Percentiles rank a stretch among this genome's conserved stretches.
Conservation (phyloP, 2,888 invertebrate species). For the Andrena bucephala region DNA sequence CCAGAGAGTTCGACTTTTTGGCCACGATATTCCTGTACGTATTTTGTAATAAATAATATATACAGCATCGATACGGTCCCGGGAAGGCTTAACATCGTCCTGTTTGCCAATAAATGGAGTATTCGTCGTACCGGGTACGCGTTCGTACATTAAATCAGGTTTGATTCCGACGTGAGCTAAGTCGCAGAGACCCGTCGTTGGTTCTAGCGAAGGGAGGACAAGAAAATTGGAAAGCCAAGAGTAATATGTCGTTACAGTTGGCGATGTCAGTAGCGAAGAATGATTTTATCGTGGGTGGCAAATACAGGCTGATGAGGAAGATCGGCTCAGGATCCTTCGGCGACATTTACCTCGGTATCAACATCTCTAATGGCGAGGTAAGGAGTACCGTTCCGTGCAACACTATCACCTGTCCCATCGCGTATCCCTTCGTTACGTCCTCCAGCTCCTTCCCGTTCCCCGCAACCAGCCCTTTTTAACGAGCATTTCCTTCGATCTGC, state of each 20-base stretch:
- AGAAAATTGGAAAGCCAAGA: conserved; percentile 52
- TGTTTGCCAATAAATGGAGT: conserved; percentile 56
- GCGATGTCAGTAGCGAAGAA: conserved; percentile 84
- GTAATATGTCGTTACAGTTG: conserved; percentile 72
- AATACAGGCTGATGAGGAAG: conserved; percentile 97
- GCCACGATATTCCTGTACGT: conserved; percentile 55
- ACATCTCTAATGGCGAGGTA: conserved; percentile 96
- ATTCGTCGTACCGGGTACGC: conserved; percentile 49
- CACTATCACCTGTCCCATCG: conserved; percentile 43
- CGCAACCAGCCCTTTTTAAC: conserved; percentile 5
- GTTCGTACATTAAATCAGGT: conserved; percentile 59
- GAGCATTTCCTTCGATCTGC: neutral
- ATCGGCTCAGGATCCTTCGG: conserved; percentile 99
- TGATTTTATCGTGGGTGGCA: conserved; percentile 95
- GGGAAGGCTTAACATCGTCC: conserved; percentile 40
- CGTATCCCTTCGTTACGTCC: conserved; percentile 22
- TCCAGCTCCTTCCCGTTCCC: conserved; percentile 11
- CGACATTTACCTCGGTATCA: conserved; percentile 98
- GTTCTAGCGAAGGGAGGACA: conserved; percentile 57
- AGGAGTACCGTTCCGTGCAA: conserved; percentile 76
- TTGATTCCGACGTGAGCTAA: conserved; percentile 54
- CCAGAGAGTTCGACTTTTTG: conserved; percentile 78
- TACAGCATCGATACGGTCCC: conserved; percentile 36
- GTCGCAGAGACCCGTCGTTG: conserved; percentile 57
- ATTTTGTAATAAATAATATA: conserved; percentile 48